Base-by-base conservation (phyloP, 2,113 vertebrate species). In the Girardinichthys multiradiatus region DNA sequence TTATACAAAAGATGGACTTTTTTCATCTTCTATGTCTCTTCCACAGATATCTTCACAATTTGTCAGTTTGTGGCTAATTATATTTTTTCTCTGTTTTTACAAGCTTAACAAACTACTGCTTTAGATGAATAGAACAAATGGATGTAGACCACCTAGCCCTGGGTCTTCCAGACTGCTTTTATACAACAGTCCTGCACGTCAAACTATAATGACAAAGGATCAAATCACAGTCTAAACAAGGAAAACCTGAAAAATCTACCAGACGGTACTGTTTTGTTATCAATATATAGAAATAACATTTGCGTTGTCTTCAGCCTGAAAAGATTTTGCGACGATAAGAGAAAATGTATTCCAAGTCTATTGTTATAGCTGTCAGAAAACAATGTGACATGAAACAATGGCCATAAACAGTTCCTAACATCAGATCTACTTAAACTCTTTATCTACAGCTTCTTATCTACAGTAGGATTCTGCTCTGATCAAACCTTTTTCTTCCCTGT, bases 401-500 rank as follows among this genome's bases (percentile, higher is more conserved):
- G 31, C 17, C n/a, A 30, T 37, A 60, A 70, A 37, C 27, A 26
- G 17, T 10, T 3, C 19, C 33, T 60, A 0, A 11, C 64, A 72
- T 51, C 37, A 1, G 11, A 24, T 59, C 51, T 64, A n/a, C 37
- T 57, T 42, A 17, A 62, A 72, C 64, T 63, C 29, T 15, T 77
- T 63, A 74, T 57, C 45, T 10, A 51, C 61, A 27, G 79, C 57
- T 48, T 74, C 37, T 59, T 0, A 57, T 86, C 80, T 86, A 83
- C 66, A 83, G 63, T 61, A 37, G 0, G 37, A 35, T 21, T 62
- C 70, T 42, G 35, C 37, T 45, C 39, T 60, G 73, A 73, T 58
- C 64, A 78, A 75, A 39, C 70, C 81, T 13, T 80, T 73, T 80
- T 64, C 75, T 70, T 60, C 70, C 17, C 48, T 77, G 19, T 79